Conservation (phyloP, 2,113 vertebrate species). For the Nothoprocta perdicaria region DNA sequence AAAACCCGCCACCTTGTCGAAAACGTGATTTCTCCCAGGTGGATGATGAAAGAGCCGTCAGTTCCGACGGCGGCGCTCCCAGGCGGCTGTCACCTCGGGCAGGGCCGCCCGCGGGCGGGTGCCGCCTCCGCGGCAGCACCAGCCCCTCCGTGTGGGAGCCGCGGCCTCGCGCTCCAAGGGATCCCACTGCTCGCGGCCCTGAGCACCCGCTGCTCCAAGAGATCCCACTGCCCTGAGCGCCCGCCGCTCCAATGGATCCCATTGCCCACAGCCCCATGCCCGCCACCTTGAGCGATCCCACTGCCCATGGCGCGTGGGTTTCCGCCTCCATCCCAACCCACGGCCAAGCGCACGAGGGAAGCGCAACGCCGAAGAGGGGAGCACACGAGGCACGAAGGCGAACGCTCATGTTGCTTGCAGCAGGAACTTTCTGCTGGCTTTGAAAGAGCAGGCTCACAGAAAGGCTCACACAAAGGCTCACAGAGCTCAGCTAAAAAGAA, state of each 20-base stretch:
- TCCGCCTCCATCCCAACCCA: no score
- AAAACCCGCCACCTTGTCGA: constrained; percentile 75
- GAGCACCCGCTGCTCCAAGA: no score
- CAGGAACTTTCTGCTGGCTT: background rate
- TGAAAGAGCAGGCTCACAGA: background rate
- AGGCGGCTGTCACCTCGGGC: constrained; percentile 94
- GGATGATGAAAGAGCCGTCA: constrained; percentile 85
- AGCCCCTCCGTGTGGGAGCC: background rate
- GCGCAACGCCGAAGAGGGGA: constrained; percentile 19
- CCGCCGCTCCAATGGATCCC: no score
- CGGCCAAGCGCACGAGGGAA: no score
- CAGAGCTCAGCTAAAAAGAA: background rate
- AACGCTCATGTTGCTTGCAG: background rate
- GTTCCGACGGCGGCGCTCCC: constrained; percentile 87
- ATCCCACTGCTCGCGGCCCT: no score
- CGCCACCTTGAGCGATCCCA: no score
- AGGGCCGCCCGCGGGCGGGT: constrained; percentile 90
- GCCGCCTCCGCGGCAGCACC: constrained; percentile 85
- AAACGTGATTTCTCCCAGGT: constrained; percentile 75
- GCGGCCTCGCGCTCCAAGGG: no score
- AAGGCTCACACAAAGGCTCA: background rate
- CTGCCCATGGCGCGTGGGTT: no score
- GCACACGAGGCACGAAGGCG: rapidly evolving
- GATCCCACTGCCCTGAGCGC: no score
- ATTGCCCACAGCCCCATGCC: no score